Conservation (phyloP, 2,888 invertebrate genomes). For the Eutolmus rufibarbis region DNA sequence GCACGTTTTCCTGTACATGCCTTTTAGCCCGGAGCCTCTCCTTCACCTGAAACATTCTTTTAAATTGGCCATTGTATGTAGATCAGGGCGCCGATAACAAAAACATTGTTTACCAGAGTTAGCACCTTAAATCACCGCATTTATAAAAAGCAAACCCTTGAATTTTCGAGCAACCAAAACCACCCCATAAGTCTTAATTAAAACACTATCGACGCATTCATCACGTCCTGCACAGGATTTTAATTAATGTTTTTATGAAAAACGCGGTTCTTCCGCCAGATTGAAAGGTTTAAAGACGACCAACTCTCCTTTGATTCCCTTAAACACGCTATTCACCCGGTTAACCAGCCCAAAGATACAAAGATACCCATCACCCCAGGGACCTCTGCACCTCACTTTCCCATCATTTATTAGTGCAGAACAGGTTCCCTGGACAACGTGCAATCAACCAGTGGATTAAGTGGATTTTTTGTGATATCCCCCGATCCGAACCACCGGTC, state of each 20-base stretch:
- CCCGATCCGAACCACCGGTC: not conserved
- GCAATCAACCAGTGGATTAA: not conserved
- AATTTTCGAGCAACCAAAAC: not conserved
- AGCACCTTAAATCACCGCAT: not conserved
- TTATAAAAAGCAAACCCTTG: not conserved
- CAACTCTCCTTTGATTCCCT: not conserved
- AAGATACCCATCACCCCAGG: not conserved
- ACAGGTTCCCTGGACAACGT: not conserved
- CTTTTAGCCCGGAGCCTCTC: not conserved
- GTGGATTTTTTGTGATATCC: not conserved
- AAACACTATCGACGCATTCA: not conserved
- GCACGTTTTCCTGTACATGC: not conserved
- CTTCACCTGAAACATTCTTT: not conserved
- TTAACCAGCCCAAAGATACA: not conserved
- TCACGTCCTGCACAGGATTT: not conserved
- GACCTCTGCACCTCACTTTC: not conserved
- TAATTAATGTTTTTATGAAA: not conserved
- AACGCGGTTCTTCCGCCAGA: not conserved
- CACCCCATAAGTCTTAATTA: not conserved
- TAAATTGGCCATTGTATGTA: not conserved
- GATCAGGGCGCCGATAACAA: not conserved
- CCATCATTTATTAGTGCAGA: not conserved
- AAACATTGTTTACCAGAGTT: not conserved
- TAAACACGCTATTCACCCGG: not conserved
- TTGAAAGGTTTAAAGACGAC: not conserved